Base-by-base conservation (phyloP, 2,888 invertebrate genomes). In the Aspidiotus rigidus region DNA sequence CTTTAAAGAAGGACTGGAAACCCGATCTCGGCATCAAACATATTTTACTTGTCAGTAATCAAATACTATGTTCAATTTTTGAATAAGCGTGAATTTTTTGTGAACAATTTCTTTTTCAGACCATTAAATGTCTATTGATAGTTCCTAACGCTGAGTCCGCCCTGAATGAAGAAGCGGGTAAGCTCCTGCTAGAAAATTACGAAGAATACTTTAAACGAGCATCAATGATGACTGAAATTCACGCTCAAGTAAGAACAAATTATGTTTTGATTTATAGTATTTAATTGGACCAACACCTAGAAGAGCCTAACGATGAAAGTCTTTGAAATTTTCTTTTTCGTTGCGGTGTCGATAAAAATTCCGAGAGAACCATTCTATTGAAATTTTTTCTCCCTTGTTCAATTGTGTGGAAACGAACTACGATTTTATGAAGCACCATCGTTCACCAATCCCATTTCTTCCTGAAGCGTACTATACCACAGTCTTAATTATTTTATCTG, bases 111-210 rank as follows among this genome's bases (percentile, higher is more conserved):
- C 7, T 62, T 70, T 72, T 70, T 7, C 77, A 88, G 88, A 91
- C 95, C 72, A 86, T 97, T 72, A 92, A 92, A 82, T 96, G 96
- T 83, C 85, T 97, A 78, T 84, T 97, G 74, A 96, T 97, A 79
- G 93, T 93, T 78, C 96, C 96, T 77, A 97, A 97, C 84, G 88
- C 95, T 7, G 96, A 97, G 80, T 96, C 95, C 70, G 96, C 96
- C 74, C 84, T 97, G 74, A 97, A 97, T 79, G 96, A 95, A 78
- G 96, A 96, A 80, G 96, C 96, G 69, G 96, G 95, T 16, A 93
- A 93, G 80, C 82, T 97, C 78, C 82, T 97, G 73, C 82, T 93
- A 75, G 94, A 94, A 80, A 88, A 88, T 76, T 97, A 97, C 79
- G 90, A 92, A 78, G 92, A 91, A 79, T 97, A 96, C 82, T 93